Percentiles rank a stretch among this genome's conserved stretches.
Evolutionary conservation across 2,888 invertebrate species (phyloP).

Genomic region (Trissolcus japonicus): DNA sequence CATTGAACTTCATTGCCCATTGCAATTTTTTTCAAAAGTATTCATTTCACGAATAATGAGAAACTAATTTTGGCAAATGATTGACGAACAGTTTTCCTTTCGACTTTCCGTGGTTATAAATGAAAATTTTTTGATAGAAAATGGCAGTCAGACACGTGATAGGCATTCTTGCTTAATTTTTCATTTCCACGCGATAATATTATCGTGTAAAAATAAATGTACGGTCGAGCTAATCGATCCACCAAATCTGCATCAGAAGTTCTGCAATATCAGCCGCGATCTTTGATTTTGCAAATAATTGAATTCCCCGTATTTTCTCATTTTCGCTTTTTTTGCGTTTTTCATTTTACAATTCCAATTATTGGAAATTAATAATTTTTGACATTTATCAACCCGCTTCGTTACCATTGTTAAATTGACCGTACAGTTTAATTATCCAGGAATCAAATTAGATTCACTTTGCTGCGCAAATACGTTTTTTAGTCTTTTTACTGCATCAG

Average conservation of each 20-base stretch:
- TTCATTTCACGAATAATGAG: neutral
- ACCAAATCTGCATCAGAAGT: neutral
- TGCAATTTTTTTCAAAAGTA: too few relatives aligned
- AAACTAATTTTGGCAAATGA: constrained; percentile 8
- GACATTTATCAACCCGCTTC: constrained; percentile 6
- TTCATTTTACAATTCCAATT: constrained; percentile 7
- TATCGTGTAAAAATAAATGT: neutral
- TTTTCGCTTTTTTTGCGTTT: neutral
- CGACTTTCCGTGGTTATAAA: neutral
- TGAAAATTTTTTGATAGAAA: too few relatives aligned
- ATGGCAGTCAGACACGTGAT: too few relatives aligned
- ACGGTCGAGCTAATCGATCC: constrained; percentile 1
- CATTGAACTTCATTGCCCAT: too few relatives aligned
- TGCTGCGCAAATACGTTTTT: too few relatives aligned
- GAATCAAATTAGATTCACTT: too few relatives aligned
- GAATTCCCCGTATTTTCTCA: neutral
- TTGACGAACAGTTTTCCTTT: constrained; percentile 1
- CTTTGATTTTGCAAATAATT: neutral
- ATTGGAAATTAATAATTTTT: constrained; percentile 19
- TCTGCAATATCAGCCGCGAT: neutral
- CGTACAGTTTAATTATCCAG: constrained; percentile 5
- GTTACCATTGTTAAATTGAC: constrained; percentile 1
- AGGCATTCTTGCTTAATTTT: too few relatives aligned
- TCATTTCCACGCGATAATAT: too few relatives aligned
- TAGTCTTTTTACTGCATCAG: too few relatives aligned